Conservation (phyloP, 2,113 vertebrate genomes). For the Spheniscus mendiculus region DNA sequence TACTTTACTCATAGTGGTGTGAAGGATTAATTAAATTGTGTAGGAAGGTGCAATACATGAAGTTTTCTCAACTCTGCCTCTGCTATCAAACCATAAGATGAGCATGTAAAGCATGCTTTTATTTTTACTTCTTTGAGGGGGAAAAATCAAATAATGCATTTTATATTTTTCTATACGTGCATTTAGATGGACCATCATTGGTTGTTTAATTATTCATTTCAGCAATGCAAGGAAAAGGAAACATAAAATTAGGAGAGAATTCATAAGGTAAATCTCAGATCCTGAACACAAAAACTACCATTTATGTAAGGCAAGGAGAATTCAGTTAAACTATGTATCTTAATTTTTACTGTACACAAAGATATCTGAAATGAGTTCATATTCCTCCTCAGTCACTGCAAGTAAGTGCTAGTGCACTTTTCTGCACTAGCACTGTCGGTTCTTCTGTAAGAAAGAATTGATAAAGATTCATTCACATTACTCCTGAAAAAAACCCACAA, state of each 20-base stretch:
- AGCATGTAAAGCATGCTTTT: background rate
- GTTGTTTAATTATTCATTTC: background rate
- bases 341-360: background rate
- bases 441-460: background rate
- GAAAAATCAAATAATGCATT: background rate
- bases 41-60: background rate
- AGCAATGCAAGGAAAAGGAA: background rate
- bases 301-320: background rate
- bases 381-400: background rate
- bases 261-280: background rate
- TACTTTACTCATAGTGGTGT: background rate
- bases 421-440: background rate
- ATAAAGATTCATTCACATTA: background rate
- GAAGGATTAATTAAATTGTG: constrained; percentile 44
- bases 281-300: background rate
- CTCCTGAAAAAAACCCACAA: background rate
- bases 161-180: background rate
- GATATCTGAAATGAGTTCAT: background rate
- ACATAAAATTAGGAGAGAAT: background rate
- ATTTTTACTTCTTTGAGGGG: background rate
- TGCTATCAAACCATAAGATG: background rate
- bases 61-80: background rate
- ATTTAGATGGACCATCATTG: background rate
- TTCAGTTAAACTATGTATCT: background rate
- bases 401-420: background rate